Conservation (phyloP, 2,113 vertebrate genomes). For the Pangasianodon gigas region DNA sequence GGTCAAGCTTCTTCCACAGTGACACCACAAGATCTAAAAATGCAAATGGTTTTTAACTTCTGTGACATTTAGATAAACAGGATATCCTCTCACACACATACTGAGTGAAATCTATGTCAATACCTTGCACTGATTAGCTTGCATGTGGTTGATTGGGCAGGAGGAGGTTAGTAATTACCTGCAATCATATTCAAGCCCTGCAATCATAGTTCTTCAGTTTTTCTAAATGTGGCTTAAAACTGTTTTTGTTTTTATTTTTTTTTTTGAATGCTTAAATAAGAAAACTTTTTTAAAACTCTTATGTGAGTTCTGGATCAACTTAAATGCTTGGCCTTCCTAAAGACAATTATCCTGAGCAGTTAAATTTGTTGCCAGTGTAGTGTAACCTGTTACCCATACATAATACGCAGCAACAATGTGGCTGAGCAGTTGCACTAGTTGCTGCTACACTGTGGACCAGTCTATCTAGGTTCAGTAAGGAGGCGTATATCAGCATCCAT, state of each 20-base stretch:
- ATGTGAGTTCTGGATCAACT: not conserved
- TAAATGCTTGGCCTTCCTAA: not conserved
- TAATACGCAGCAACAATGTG: not conserved
- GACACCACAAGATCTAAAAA: not conserved
- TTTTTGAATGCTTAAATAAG: not conserved
- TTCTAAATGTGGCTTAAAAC: not conserved
- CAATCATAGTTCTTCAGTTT: slow-evolving; percentile 37
- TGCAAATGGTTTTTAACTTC: not conserved
- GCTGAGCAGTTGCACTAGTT: not conserved
- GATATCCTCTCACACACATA: slow-evolving; percentile 33
- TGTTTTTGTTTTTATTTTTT: not conserved
- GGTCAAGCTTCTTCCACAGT: not conserved
- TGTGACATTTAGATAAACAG: slow-evolving; percentile 35
- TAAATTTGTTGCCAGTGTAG: not conserved
- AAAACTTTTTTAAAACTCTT: not conserved
- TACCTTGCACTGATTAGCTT: slow-evolving; percentile 46
- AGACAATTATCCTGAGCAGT: not conserved
- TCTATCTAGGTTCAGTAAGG: not conserved
- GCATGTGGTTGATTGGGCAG: slow-evolving; percentile 51
- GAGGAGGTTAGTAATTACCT: slow-evolving; percentile 46
- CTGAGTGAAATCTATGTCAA: slow-evolving; percentile 43
- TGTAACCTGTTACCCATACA: not conserved
- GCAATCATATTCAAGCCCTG: slow-evolving; percentile 47
- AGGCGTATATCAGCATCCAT: not conserved
- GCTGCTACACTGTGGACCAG: not conserved